A percentile compares a stretch with the other conserved stretches of the same genome.
These are phyloP conservation scores for Andricus quercusramuli DNA, from an alignment of 2,888 invertebrate genomes.

Conservation along the genomic window DNA sequence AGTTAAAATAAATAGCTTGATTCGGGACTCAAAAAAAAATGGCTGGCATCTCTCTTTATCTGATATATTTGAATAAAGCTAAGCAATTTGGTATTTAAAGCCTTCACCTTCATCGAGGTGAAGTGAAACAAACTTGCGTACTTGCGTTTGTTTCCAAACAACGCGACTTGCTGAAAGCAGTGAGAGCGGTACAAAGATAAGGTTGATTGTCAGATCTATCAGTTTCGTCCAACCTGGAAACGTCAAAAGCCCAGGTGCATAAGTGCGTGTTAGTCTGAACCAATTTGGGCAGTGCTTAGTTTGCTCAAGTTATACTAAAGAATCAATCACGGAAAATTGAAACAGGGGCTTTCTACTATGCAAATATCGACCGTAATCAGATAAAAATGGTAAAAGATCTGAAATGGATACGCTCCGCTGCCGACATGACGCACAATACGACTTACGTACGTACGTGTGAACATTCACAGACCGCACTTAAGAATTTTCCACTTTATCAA, in stretches of 20 bases:
- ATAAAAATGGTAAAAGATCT: not conserved
- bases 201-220: not conserved
- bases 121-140: not conserved
- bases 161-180: not conserved
- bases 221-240: not conserved
- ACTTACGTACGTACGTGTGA: conserved; percentile 10
- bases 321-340: not conserved
- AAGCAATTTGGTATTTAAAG: not conserved
- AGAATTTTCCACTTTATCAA: not conserved
- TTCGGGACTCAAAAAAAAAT: not conserved
- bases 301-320: not conserved
- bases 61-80: not conserved
- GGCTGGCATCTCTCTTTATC: not conserved
- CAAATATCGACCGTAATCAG: not conserved
- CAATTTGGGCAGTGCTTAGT: not conserved
- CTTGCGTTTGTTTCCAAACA: not conserved
- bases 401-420: not conserved
- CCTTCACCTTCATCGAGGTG: not conserved
- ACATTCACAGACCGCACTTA: not conserved
- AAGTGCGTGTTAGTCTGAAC: not conserved
- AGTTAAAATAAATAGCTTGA: too few relatives aligned
- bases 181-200: not conserved
- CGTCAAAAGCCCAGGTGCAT: not conserved
- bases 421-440: conserved; percentile 32
- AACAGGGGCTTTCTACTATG: not conserved